Percentiles rank a stretch among this genome's conserved stretches.
Evolutionary conservation across 2,797 vertebrate genomes (phyloP).

Genomic region (Xenentodon cancila): DNA sequence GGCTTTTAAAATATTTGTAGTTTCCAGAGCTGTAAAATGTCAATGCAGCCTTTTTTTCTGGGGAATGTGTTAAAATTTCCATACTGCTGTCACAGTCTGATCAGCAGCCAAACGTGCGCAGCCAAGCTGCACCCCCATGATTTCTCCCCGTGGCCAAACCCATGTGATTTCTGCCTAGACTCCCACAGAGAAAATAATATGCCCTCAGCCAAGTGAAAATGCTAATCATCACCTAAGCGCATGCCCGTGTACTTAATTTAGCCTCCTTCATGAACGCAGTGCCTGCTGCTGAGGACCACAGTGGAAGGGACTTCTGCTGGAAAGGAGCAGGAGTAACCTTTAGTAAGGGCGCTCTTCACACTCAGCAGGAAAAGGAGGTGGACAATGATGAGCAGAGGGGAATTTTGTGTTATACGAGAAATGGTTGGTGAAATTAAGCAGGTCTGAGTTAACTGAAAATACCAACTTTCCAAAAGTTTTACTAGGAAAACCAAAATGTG

Average conservation of each 20-base stretch:
- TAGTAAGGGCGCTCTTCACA: constrained; percentile 19
- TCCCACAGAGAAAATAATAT: constrained; percentile 25
- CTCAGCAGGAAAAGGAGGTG: constrained; percentile 11
- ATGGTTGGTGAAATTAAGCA: constrained; percentile 34
- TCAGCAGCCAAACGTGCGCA: too few species aligned
- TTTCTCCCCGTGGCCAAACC: too few species aligned
- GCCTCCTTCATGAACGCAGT: constrained; percentile 12
- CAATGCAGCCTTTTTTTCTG: too few species aligned
- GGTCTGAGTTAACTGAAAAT: constrained; percentile 11
- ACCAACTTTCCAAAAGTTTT: too few species aligned
- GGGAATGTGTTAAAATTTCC: too few species aligned
- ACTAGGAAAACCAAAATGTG: too few species aligned
- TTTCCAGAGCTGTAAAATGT: too few species aligned
- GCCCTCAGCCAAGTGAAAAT: constrained; percentile 27
- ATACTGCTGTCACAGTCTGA: too few species aligned
- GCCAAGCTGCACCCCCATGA: too few species aligned
- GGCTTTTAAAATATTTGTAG: too few species aligned
- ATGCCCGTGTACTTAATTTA: constrained; percentile 2
- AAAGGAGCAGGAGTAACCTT: constrained; percentile 37
- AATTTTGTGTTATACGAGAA: constrained; percentile 21
- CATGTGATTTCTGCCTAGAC: neutral
- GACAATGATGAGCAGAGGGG: neutral
- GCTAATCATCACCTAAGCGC: constrained; percentile 31
- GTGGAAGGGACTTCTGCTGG: constrained; percentile 11
- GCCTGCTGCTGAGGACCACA: constrained; percentile 39